Evolutionary conservation across 2,797 vertebrate species (phyloP), one percentile per base, ranked within the genome.

Genomic region (Avahi laniger): DNA sequence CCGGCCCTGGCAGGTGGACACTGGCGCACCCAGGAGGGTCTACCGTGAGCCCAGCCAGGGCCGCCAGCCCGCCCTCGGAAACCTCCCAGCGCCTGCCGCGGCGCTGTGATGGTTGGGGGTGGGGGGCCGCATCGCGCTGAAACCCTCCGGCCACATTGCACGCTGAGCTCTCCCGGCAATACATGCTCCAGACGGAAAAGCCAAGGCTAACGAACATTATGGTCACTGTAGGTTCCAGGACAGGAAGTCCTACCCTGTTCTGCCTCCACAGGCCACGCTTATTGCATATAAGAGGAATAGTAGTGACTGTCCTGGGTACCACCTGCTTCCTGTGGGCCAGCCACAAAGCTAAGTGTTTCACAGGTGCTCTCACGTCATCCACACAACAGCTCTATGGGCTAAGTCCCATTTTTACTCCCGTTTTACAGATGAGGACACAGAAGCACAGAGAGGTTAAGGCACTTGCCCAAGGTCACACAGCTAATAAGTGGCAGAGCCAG

Each of bases 171-270:
- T 35, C 52, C 84, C 35, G 2, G 75, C 12, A 24, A 52, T 7
- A 22, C 72, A 7, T 4, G 5, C 7, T 67, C 89, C 80, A 54
- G 52, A 20, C 1, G 5, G 57, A 41, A 41, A 92, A 48, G 67
- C 24, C 0, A 0, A 65, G 30, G 50, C 30, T n/a, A 11, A 28
- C 14, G n/a, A 52, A 30, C 35, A 1, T 4, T 10, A 12, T 0
- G 18, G 50, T 43, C 78, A 63, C 61, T 2, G 7, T 33, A 28
- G 43, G 33, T n/a, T n/a, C 54, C 15, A 11, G 79, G 76, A 87
- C 33, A 1, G 4, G 10, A 67, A 67, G 50, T 17, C 15, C 38
- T 28, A 5, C 7, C 14, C 46, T 7, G 0, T 7, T 46, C 4
- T 9, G 22, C 50, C 5, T 65, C 59, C 52, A 65, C 43, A 33